Evolutionary conservation across 1,140 invertebrate genomes (phyloP), one percentile per base, ranked within the genome.

Genomic region (Drosophila funebris): DNA sequence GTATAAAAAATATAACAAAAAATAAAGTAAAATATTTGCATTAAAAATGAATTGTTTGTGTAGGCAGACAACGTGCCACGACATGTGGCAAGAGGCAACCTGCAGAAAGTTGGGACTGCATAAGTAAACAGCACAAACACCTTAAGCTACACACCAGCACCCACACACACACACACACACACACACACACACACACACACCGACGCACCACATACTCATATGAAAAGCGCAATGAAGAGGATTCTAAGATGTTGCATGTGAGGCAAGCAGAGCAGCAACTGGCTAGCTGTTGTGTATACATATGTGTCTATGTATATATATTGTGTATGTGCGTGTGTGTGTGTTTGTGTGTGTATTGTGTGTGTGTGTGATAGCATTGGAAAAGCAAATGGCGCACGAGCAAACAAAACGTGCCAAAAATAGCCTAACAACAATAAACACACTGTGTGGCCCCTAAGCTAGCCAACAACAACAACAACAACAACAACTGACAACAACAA

Each of bases 11-110:
- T 9, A 36, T 1, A 36, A 36, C 11, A 36, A 83, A 84, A 85
- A 73, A 73, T 61, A 71, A 76, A 66, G 68, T 56, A 78, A 85
- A 82, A 87, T 88, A 88, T 87, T 87, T 87, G 83, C 83, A 87
- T 87, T 87, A 87, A 87, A 88, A 87, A 87, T 87, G 83, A 87
- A 76, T 88, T 87, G 83, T 83, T 87, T 87, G 78, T 78, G 82
- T 76, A 76, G 78, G 71, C 78, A 72, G 63, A 33, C 66, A 50
- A 79, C 72, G 41, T 70, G 44, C 63, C 52, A 64, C 62, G 54
- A 31, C 29, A 58, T 56, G 43, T 41, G 60, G 36, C 43, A 46
- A 48, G 24, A 7, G 27, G 48, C 16, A 22, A 9, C 8, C 72
- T 73, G 61, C 39, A 69, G n/a, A n/a, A n/a, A n/a, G n/a, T n/a